phyloP scores from a whole-genome alignment of 2,888 invertebrate species.

The Limnephilus auricula region DNA sequence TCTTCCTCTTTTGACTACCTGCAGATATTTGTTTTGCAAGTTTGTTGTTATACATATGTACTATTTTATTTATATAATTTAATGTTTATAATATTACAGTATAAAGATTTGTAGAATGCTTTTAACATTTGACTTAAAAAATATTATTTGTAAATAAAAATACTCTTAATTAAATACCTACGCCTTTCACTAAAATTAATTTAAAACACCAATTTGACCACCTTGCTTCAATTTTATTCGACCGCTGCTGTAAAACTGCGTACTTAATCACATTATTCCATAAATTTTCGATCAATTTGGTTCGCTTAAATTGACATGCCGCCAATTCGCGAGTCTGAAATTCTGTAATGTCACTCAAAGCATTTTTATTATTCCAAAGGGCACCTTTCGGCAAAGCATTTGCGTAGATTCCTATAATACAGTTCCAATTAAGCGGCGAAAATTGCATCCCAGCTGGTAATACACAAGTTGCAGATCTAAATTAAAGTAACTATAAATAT shows the following conservation, averaged over 20 bases:
- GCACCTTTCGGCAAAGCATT: background rate
- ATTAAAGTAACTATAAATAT: conserved; percentile 24
- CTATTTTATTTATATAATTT: no score
- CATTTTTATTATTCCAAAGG: conserved; percentile 41
- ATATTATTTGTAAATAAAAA: no score
- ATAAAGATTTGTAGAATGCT: no score
- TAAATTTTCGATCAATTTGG: background rate
- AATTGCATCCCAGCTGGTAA: background rate
- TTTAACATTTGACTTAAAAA: no score
- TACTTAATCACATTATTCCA: background rate
- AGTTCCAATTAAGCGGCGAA: background rate
- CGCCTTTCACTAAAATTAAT: background rate
- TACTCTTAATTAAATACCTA: no score
- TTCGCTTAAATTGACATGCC: conserved; percentile 4
- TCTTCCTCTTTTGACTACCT: no score
- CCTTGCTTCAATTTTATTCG: background rate
- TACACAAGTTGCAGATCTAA: background rate
- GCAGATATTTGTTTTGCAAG: no score
- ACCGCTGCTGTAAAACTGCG: background rate
- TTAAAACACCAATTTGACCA: background rate
- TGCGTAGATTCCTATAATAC: background rate
- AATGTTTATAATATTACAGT: no score
- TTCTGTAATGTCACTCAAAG: conserved; percentile 21
- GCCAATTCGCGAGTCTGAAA: background rate
- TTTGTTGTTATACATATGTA: no score